A percentile compares a stretch with the other conserved stretches of the same genome.
These are phyloP conservation scores for Rhabdomys pumilio DNA, from an alignment of 2,797 vertebrate genomes.

Conservation along the genomic window DNA sequence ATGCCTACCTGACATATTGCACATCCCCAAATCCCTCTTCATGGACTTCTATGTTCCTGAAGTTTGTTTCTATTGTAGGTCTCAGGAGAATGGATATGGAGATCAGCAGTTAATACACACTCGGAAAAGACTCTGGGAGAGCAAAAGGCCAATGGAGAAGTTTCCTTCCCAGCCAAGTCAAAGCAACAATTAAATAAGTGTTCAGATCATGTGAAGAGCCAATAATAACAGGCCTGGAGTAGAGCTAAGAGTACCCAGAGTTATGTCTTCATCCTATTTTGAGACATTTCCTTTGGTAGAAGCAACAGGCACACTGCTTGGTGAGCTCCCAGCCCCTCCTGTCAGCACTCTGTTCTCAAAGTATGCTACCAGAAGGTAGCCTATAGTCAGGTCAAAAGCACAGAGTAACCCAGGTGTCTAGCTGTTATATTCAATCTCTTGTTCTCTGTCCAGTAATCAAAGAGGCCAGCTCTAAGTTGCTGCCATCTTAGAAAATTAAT, in stretches of 20 bases:
- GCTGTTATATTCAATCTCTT: conserved; percentile 14
- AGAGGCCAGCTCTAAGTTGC: conserved; percentile 50
- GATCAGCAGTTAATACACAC: background rate
- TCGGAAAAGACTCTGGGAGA: conserved; percentile 66
- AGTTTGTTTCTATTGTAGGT: conserved; percentile 11
- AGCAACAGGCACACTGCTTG: background rate
- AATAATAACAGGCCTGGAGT: background rate
- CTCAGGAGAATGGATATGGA: conserved; percentile 16
- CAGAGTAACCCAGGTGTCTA: conserved; percentile 10
- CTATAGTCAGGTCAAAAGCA: conserved; percentile 24
- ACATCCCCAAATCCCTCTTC: background rate
- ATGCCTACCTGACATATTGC: background rate
- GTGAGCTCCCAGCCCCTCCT: background rate
- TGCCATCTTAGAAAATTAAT: conserved; percentile 62
- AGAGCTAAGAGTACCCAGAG: background rate
- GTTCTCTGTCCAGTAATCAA: conserved; percentile 40
- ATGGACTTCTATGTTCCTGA: background rate
- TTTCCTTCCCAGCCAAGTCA: conserved; percentile 28
- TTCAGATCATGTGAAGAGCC: background rate
- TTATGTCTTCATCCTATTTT: background rate
- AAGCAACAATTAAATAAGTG: conserved; percentile 21
- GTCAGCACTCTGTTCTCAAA: background rate
- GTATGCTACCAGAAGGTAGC: background rate
- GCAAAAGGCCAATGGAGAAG: background rate
- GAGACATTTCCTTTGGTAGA: background rate